A percentile compares a stretch with the other conserved stretches of the same genome.
phyloP scores from a whole-genome alignment of 2,888 invertebrate species.

The Xanthostigma xanthostigma region DNA sequence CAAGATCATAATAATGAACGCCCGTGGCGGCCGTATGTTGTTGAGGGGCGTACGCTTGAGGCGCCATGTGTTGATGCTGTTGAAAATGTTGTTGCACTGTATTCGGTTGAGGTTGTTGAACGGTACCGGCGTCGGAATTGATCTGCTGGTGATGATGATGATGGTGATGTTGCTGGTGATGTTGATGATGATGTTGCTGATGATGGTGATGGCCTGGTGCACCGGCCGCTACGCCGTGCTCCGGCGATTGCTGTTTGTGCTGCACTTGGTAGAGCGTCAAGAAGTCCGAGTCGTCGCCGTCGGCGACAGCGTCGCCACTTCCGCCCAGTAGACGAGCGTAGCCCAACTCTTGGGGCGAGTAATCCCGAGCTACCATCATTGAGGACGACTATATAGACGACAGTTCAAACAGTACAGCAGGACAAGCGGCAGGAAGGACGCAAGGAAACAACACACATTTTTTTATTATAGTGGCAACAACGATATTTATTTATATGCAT shows the following conservation, averaged over 20 bases:
- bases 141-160: not conserved
- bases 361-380: not conserved
- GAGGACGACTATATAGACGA: too few species aligned
- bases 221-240: not conserved
- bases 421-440: too few species aligned
- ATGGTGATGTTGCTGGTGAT: not conserved
- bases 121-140: not conserved
- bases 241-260: not conserved
- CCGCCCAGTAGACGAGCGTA: not conserved
- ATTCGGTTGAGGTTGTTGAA: not conserved
- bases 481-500: too few species aligned
- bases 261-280: not conserved
- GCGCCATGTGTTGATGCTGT: not conserved
- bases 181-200: not conserved
- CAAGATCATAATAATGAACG: constrained; percentile 22
- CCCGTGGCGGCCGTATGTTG: not conserved
- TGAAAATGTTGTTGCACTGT: not conserved
- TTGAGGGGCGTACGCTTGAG: not conserved
- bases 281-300: not conserved
- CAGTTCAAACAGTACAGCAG: too few species aligned
- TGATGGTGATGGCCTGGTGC: not conserved
- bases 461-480: too few species aligned
- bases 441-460: too few species aligned
- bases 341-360: not conserved
- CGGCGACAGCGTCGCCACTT: not conserved